phyloP scores from a whole-genome alignment of 2,888 invertebrate species.

The Stenchaetothrips biformis region DNA sequence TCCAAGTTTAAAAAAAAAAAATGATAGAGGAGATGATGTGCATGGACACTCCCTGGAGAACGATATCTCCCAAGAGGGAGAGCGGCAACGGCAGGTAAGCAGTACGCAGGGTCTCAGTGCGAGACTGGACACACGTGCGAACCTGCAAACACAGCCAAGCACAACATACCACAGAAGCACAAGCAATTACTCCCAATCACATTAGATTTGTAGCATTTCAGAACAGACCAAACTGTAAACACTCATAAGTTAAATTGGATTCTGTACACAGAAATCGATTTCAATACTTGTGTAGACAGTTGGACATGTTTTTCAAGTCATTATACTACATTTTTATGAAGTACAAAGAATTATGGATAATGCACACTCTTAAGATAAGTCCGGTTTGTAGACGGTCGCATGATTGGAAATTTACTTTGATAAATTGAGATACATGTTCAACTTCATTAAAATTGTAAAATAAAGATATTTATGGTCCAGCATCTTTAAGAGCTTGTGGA shows the following conservation, averaged over 20 bases:
- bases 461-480: neutral
- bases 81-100: conserved; percentile 22
- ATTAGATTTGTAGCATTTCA: conserved; percentile 16
- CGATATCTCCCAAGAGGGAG: conserved; percentile 19
- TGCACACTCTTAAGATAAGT: neutral
- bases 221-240: neutral
- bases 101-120: conserved; percentile 22
- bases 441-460: neutral
- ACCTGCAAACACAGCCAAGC: conserved; percentile 24
- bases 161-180: conserved; percentile 24
- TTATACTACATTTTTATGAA: neutral
- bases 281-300: neutral
- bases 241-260: neutral
- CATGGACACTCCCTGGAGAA: conserved; percentile 24
- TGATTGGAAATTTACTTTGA: neutral
- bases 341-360: neutral
- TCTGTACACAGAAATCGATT: neutral
- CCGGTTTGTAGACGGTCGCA: no score
- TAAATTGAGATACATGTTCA: neutral
- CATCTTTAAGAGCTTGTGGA: no score
- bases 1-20: neutral
- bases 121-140: conserved; percentile 22
- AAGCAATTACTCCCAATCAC: conserved; percentile 8
- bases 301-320: conserved; percentile 7
- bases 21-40: conserved; percentile 13